Evolutionary conservation across 2,113 vertebrate genomes (phyloP).

Genomic region (Turdus rufiventris): DNA sequence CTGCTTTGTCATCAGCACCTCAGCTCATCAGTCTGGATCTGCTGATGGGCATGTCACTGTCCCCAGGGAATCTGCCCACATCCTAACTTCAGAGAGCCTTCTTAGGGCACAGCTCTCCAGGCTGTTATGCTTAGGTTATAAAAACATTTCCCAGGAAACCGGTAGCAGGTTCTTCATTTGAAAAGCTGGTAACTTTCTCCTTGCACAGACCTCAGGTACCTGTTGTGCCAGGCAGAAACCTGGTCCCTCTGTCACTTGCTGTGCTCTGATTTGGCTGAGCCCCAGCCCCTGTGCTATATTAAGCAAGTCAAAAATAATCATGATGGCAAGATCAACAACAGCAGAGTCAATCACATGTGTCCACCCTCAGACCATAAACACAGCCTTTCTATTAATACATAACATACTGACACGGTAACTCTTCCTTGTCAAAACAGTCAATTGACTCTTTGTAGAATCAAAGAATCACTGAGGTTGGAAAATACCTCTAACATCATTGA

Average conservation of each 20-base stretch:
- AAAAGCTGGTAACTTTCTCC: not conserved
- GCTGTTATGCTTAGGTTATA: not conserved
- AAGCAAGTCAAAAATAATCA: not conserved
- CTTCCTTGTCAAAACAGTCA: not conserved
- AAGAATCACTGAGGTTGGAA: not conserved
- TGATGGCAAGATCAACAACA: not conserved
- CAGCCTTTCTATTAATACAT: not conserved
- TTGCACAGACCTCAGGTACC: accelerated
- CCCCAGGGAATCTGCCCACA: not conserved
- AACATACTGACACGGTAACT: not conserved
- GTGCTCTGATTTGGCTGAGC: not conserved
- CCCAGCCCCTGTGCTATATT: not conserved
- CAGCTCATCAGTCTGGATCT: not conserved
- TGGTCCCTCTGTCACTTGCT: not conserved
- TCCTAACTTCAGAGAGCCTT: not conserved
- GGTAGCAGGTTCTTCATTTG: not conserved
- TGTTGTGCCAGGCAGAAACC: not conserved
- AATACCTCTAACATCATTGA: not conserved
- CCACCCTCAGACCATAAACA: not conserved
- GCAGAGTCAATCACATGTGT: not conserved
- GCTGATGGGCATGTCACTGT: accelerated
- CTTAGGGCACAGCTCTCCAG: not conserved
- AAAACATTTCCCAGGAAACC: not conserved
- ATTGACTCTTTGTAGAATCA: not conserved
- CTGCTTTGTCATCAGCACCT: not conserved